These are phyloP conservation scores for Argyresthia goedartella DNA, from an alignment of 2,888 invertebrate genomes.

Conservation along the genomic window DNA sequence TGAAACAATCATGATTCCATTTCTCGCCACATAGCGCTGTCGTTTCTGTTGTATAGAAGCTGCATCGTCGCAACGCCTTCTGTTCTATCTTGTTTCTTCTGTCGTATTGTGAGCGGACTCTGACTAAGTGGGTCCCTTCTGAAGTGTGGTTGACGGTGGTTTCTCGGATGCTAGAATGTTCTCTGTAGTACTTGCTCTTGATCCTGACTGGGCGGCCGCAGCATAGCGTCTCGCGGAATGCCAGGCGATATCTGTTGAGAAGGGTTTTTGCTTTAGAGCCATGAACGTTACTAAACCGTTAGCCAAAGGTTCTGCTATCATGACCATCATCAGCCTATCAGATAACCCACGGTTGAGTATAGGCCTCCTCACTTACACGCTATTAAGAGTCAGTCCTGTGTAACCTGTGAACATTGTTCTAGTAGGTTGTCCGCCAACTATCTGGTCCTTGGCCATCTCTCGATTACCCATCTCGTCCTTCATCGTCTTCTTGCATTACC, in stretches of 20 bases:
- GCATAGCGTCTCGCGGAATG: conserved; percentile 82
- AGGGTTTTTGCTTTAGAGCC: neutral
- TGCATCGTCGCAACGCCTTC: conserved; percentile 21
- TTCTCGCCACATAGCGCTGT: conserved; percentile 33
- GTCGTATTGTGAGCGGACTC: conserved; percentile 35
- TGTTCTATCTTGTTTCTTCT: conserved; percentile 15
- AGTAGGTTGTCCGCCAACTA: too few species aligned
- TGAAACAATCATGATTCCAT: conserved; percentile 30
- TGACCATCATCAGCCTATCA: too few species aligned
- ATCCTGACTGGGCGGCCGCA: conserved; percentile 62
- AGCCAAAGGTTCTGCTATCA: too few species aligned
- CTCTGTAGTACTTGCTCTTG: conserved; percentile 60
- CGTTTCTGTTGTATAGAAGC: conserved; percentile 36
- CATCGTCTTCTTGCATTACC: too few species aligned
- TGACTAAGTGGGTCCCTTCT: conserved; percentile 52
- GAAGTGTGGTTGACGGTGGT: conserved; percentile 64
- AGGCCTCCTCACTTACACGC: too few species aligned
- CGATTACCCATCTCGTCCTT: too few species aligned
- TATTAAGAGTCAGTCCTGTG: too few species aligned
- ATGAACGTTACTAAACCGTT: too few species aligned
- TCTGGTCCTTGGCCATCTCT: too few species aligned
- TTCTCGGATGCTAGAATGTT: conserved; percentile 73
- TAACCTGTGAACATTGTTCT: too few species aligned
- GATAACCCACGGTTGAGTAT: too few species aligned
- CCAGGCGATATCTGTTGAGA: conserved; percentile 77